A percentile compares a stretch with the other conserved stretches of the same genome.
Conservation (phyloP, 2,797 vertebrate genomes). For the Galago senegalensis region DNA sequence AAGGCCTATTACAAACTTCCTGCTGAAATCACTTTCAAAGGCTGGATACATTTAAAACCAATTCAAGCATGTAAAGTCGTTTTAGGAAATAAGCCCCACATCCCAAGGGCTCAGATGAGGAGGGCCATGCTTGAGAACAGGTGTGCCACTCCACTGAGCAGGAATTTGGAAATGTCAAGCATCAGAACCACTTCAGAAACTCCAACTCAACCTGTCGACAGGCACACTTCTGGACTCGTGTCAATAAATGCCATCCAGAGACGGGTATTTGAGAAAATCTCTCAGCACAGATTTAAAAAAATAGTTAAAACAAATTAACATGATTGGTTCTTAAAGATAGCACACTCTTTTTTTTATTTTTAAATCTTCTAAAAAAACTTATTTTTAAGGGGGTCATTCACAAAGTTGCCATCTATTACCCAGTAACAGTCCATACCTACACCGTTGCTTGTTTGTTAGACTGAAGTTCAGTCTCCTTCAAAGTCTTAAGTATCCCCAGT, state of each 20-base stretch:
- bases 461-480: conserved; percentile 18
- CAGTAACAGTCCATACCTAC: not conserved
- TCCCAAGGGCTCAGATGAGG: conserved; percentile 6
- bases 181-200: conserved; percentile 64
- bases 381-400: not conserved
- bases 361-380: not conserved
- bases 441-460: not conserved
- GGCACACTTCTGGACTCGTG: not conserved
- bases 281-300: not conserved
- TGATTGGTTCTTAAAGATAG: not conserved
- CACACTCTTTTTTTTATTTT: not conserved
- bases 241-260: conserved; percentile 29
- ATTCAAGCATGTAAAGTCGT: conserved; percentile 66
- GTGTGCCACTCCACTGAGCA: conserved; percentile 73
- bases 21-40: conserved; percentile 57
- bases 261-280: not conserved
- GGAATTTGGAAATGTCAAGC: conserved; percentile 76
- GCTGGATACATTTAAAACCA: conserved; percentile 73
- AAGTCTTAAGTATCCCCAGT: not conserved
- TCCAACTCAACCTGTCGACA: not conserved
- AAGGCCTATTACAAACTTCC: conserved; percentile 64
- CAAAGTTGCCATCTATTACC: not conserved
- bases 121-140: conserved; percentile 58
- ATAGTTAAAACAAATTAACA: conserved; percentile 10
- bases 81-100: conserved; percentile 66